Conservation (phyloP, 2,888 invertebrate species). For the Scaptodrosophila latifasciaeformis region DNA sequence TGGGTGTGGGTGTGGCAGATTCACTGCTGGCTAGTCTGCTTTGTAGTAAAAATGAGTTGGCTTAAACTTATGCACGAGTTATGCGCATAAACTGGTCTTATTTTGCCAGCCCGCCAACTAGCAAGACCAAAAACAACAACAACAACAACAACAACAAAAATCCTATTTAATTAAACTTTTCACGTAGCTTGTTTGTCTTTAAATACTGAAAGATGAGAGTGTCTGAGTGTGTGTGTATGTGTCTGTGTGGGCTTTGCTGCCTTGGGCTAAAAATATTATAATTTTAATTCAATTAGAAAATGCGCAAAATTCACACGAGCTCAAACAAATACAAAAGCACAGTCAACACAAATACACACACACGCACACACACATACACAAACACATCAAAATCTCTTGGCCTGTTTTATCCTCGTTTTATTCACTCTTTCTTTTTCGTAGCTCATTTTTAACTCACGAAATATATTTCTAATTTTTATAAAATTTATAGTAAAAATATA, state of each 20-base stretch:
- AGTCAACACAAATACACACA: slow-evolving; percentile 35
- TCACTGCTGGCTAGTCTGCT: no score
- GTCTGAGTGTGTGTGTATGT: slow-evolving; percentile 14
- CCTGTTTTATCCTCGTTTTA: no score
- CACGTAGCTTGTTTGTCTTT: slow-evolving; percentile 45
- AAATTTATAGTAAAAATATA: no score
- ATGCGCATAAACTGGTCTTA: slow-evolving; percentile 52
- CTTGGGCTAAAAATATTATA: slow-evolving; percentile 31
- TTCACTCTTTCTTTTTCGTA: no score
- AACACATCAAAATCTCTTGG: not conserved
- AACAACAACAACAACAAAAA: slow-evolving; percentile 22
- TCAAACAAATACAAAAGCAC: not conserved
- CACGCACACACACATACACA: not conserved
- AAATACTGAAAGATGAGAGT: not conserved
- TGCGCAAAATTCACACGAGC: not conserved
- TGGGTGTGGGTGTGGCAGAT: no score
- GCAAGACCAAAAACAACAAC: slow-evolving; percentile 13
- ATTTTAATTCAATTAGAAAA: slow-evolving; percentile 54
- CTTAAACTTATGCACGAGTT: slow-evolving; percentile 58
- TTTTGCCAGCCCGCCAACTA: slow-evolving; percentile 17
- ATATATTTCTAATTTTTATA: no score
- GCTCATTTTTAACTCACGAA: slow-evolving; percentile 21
- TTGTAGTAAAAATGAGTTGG: slow-evolving; percentile 3
- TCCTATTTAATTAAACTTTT: slow-evolving; percentile 67
- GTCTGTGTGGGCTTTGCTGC: not conserved